Conservation (phyloP, 2,888 invertebrate genomes). For the Frankliniella fusca region DNA sequence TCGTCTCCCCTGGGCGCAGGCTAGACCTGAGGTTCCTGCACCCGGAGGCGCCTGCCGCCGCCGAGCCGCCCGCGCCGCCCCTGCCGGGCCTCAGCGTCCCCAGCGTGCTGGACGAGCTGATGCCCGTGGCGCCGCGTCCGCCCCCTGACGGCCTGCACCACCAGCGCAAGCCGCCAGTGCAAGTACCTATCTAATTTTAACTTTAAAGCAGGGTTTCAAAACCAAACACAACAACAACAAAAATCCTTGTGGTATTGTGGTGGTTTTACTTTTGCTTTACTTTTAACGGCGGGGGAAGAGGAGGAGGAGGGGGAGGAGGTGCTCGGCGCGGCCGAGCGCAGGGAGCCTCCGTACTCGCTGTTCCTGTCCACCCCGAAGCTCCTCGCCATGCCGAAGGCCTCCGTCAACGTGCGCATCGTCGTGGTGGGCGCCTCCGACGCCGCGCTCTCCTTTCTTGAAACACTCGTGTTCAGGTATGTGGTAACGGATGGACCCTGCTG, state of each 20-base stretch:
- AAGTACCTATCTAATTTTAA: no score
- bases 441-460: constrained; percentile 59
- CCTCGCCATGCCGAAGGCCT: constrained; percentile 51
- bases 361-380: constrained; percentile 55
- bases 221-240: no score
- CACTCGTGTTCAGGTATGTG: constrained; percentile 53
- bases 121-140: constrained; percentile 1
- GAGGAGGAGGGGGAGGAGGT: background rate
- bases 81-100: background rate
- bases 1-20: no score
- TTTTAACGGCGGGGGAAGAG: no score
- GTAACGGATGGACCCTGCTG: no score
- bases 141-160: constrained; percentile 1
- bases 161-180: background rate
- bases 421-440: constrained; percentile 63
- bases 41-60: background rate
- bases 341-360: constrained; percentile 50
- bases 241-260: no score
- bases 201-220: no score
- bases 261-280: no score
- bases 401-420: constrained; percentile 58
- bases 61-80: background rate
- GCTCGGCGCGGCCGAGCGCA: background rate
- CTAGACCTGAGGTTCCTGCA: background rate
- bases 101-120: background rate